Evolutionary conservation across 2,113 vertebrate species (phyloP), one percentile per base, ranked within the genome.

Genomic region (Progne subis): DNA sequence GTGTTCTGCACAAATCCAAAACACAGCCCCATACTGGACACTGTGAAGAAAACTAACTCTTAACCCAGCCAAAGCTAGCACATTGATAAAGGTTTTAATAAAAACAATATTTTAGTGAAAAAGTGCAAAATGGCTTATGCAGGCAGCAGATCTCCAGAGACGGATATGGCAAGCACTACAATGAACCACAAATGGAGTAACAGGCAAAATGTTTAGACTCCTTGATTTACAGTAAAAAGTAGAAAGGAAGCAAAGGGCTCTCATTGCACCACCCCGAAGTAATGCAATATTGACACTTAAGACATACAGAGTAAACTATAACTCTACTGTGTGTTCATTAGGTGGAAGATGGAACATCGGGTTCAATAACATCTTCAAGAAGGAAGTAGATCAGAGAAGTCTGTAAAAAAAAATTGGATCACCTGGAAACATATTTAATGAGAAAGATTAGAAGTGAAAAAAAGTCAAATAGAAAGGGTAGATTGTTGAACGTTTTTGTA

Each of bases 261-360:
- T 64, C 0, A 1, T 67, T 86, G 71, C 23, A 46, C 13, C 12
- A 52, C 7, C 2, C 6, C 0, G 0, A 4, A 19, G 15, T 50
- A 71, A 63, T 18, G 9, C 21, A 55, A 1, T 71, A 63, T 39
- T 71, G 52, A 71, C 24, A 26, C 4, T 86, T 69, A 47, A 68
- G 13, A 46, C 6, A 47, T 14, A 32, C 8, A 44, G 28, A 76
- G 7, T 77, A 72, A 86, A 68, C 12, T 44, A 46, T 11, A 56
- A 5, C 7, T 26, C 46, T 88, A 3, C 29, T 80, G 68, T 57
- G 8, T 11, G 24, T 5, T 86, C 8, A 3, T 88, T 77, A 86
- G 18, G 21, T 39, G 4, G 18, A 83, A 65, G 23, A 39, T 82
- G 55, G 37, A 76, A 44, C 18, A n/a, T 69, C 37, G 41, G 14